These are phyloP conservation scores for Meghimatium bilineatum DNA, from an alignment of 2,888 invertebrate species.

Conservation along the genomic window DNA sequence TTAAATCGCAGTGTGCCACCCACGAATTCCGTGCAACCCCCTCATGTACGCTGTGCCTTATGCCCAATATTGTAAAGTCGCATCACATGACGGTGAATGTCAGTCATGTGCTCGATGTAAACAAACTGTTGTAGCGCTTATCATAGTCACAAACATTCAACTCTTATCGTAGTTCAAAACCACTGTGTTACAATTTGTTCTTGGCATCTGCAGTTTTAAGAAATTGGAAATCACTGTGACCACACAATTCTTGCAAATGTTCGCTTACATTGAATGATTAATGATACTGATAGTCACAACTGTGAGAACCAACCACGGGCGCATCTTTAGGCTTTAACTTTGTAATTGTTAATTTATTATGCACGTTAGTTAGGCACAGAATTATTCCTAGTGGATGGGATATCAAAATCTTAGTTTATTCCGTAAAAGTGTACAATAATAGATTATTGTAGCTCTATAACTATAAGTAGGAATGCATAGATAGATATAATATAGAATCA, in stretches of 20 bases:
- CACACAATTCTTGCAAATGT: neutral
- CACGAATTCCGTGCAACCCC: neutral
- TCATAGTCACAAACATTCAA: conserved; percentile 1
- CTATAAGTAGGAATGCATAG: no score
- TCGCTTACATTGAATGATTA: no score
- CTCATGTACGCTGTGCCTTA: neutral
- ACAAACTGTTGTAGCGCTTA: conserved; percentile 22
- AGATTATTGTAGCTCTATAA: no score
- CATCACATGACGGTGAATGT: conserved; percentile 49
- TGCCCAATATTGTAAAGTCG: neutral
- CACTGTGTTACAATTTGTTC: neutral
- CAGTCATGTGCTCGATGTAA: conserved; percentile 47
- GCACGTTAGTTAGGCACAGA: no score
- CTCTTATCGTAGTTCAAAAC: neutral
- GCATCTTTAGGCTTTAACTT: no score
- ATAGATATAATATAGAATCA: no score
- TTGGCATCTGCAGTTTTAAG: neutral
- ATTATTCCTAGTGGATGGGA: no score
- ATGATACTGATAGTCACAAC: no score
- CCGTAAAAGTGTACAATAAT: no score
- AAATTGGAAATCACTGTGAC: neutral
- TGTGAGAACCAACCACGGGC: no score
- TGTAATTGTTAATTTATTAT: no score
- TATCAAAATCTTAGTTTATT: no score
- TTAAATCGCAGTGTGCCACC: neutral